Percentiles rank a stretch among this genome's conserved stretches.
phyloP scores from a whole-genome alignment of 2,113 vertebrate species.

The Sinocyclocheilus anshuiensis region DNA sequence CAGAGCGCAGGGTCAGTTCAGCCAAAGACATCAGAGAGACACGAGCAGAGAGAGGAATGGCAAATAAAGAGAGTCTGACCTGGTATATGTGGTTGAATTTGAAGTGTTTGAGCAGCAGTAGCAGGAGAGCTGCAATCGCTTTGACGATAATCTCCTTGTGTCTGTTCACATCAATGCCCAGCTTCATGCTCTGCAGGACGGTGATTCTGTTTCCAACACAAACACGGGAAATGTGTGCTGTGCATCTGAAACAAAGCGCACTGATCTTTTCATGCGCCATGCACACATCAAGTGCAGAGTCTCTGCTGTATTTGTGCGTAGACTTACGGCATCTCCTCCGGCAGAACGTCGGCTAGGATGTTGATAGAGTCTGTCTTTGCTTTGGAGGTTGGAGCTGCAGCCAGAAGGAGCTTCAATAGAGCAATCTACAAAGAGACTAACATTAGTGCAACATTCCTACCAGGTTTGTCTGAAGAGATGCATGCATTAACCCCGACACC shows the following conservation, averaged over 20 bases:
- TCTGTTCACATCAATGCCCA: slow-evolving; percentile 94
- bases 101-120: slow-evolving; percentile 95
- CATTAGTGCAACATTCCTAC: slow-evolving; percentile 60
- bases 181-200: slow-evolving; percentile 96
- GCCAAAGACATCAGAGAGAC: slow-evolving; percentile 15
- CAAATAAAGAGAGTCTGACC: slow-evolving; percentile 69
- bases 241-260: neutral
- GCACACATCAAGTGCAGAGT: neutral
- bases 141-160: slow-evolving; percentile 98
- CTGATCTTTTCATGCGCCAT: neutral
- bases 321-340: slow-evolving; percentile 97
- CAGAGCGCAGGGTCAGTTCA: slow-evolving; percentile 26
- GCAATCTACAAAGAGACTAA: slow-evolving; percentile 82
- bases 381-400: slow-evolving; percentile 96
- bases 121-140: slow-evolving; percentile 87
- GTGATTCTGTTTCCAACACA: slow-evolving; percentile 81
- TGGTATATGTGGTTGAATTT: slow-evolving; percentile 97
- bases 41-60: neutral
- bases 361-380: slow-evolving; percentile 98
- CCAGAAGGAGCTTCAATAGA: slow-evolving; percentile 92
- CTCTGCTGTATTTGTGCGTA: neutral
- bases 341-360: slow-evolving; percentile 92
- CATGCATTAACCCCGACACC: neutral
- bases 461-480: neutral
- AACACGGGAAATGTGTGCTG: slow-evolving; percentile 10